Evolutionary conservation across 2,888 invertebrate species (phyloP), one percentile per base, ranked within the genome.

Genomic region (Idaea biselata): DNA sequence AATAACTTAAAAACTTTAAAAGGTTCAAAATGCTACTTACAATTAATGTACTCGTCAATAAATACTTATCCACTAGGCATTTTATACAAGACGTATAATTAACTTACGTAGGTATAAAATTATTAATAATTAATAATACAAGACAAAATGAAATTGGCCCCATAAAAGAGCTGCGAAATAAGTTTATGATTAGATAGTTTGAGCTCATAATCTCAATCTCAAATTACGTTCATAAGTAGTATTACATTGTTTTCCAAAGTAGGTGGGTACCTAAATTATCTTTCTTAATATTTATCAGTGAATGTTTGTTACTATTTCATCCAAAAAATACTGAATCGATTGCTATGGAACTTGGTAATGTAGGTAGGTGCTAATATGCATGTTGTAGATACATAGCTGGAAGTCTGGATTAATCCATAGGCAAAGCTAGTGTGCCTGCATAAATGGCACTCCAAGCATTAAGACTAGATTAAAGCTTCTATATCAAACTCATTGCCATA

Each of bases 401-500:
- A 25, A 25, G 25, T 25, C 25, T 25, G 25, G 25, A 25, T n/a
- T n/a, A n/a, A 25, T 5, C 25, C 25, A 25, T 25, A 25, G 25
- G 5, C 72, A 74, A 80, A 80, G 73, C 75, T 73, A 67, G 73
- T 70, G 81, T 87, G 88, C 87, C 84, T 74, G 73, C 76, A 80
- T 75, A 83, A 85, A 86, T 87, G 88, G 86, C 88, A 88, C 87
- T 76, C 73, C 79, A 84, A 84, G 86, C 88, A 81, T 84, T 85
- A 86, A 85, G 92, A 92, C 92, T 92, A 92, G 92, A 92, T 88
- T 88, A 88, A 89, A 91, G 90, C 90, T 91, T 91, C 91, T 88
- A 82, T 89, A 82, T 89, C 75, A 86, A 86, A 86, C 87, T 86
- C 80, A 84, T 81, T 83, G 81, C 79, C 75, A 74, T 82, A 83